Percentiles rank a stretch among this genome's conserved stretches.
Conservation (phyloP, 2,888 invertebrate genomes). For the Harpalus rubripes region DNA sequence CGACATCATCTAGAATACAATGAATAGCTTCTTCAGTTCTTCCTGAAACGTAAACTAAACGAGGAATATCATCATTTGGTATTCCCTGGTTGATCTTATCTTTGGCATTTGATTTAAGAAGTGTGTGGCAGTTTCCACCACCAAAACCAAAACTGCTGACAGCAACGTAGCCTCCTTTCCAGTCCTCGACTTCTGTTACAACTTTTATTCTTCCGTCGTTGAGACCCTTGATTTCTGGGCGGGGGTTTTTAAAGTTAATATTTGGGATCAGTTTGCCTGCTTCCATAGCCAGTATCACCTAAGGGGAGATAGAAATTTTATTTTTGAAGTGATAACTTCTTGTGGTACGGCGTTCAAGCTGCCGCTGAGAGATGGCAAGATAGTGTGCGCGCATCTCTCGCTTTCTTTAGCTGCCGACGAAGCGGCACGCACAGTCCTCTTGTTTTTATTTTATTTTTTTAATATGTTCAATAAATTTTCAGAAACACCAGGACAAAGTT, state of each 20-base stretch:
- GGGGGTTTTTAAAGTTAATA: slow-evolving; percentile 82
- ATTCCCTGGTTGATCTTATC: slow-evolving; percentile 82
- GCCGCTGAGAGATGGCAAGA: too few relatives aligned
- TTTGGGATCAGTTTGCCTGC: slow-evolving; percentile 91
- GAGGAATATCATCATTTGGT: slow-evolving; percentile 84
- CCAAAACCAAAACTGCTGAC: slow-evolving; percentile 96
- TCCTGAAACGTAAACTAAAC: slow-evolving; percentile 87
- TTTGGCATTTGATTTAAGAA: slow-evolving; percentile 81
- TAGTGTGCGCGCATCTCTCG: too few relatives aligned
- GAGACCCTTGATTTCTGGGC: slow-evolving; percentile 81
- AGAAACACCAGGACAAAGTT: too few relatives aligned
- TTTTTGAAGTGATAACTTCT: too few relatives aligned
- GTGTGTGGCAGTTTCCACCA: slow-evolving; percentile 88
- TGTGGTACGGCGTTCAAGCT: too few relatives aligned
- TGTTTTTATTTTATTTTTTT: too few relatives aligned
- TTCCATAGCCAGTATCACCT: slow-evolving; percentile 87
- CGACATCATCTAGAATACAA: slow-evolving; percentile 82
- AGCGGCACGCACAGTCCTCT: too few relatives aligned
- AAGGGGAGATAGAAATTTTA: not conserved
- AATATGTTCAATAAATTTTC: too few relatives aligned
- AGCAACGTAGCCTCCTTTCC: slow-evolving; percentile 88
- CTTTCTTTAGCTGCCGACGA: too few relatives aligned
- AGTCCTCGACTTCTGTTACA: slow-evolving; percentile 85
- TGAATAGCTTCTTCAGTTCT: slow-evolving; percentile 89
- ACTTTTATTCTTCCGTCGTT: slow-evolving; percentile 84